Conservation (phyloP, 2,888 invertebrate species). For the Empis stercorea region DNA sequence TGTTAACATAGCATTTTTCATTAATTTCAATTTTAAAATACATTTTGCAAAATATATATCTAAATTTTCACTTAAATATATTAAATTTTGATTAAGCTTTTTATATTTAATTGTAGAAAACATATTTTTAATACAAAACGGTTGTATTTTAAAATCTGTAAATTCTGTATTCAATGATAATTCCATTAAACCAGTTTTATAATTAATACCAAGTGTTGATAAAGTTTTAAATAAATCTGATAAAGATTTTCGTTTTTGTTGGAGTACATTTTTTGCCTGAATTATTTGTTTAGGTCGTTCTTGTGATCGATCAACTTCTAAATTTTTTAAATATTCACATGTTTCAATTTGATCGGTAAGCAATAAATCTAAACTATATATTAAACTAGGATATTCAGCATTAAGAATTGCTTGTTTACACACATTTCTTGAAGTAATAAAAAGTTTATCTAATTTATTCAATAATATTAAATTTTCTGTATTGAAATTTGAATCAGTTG, state of each 20-base stretch:
- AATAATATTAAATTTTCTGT: slow-evolving; percentile 14
- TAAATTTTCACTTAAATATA: slow-evolving; percentile 29
- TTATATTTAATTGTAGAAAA: slow-evolving; percentile 43
- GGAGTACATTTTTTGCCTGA: slow-evolving; percentile 65
- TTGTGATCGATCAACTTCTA: slow-evolving; percentile 37
- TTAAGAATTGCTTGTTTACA: slow-evolving; percentile 49
- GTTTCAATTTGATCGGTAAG: slow-evolving; percentile 53
- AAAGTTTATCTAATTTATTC: slow-evolving; percentile 35
- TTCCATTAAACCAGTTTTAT: slow-evolving; percentile 61
- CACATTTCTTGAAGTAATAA: slow-evolving; percentile 48
- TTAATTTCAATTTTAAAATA: slow-evolving; percentile 30
- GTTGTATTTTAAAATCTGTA: slow-evolving; percentile 51
- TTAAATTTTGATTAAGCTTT: slow-evolving; percentile 31
- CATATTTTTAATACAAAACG: slow-evolving; percentile 52
- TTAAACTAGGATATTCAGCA: slow-evolving; percentile 45
- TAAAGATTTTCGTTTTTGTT: slow-evolving; percentile 73
- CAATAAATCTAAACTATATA: slow-evolving; percentile 51
- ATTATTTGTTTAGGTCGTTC: slow-evolving; percentile 60
- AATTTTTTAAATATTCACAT: slow-evolving; percentile 45
- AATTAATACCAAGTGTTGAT: slow-evolving; percentile 62
- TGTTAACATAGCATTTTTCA: slow-evolving; percentile 37
- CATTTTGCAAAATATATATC: slow-evolving; percentile 31
- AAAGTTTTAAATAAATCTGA: slow-evolving; percentile 76
- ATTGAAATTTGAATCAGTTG: not conserved
- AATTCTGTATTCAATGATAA: slow-evolving; percentile 38